Conservation (phyloP, 2,113 vertebrate species). For the Oreochromis aureus region DNA sequence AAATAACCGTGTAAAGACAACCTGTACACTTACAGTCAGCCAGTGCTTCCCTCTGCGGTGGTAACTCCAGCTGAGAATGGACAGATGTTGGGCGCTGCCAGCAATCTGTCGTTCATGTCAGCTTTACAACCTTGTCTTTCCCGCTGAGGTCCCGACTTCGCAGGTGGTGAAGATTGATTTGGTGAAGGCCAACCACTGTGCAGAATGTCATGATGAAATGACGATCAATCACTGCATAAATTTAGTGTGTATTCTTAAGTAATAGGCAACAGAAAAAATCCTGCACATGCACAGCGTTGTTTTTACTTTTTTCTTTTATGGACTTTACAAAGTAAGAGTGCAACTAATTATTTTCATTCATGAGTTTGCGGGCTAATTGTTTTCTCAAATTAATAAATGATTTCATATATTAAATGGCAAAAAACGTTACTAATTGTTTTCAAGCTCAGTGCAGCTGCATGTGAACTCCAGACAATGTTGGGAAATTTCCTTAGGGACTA, state of each 20-base stretch:
- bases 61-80: background rate
- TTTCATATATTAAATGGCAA: background rate
- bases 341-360: background rate
- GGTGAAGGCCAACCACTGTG: background rate
- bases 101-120: slow-evolving; percentile 40
- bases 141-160: background rate
- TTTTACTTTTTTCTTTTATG: background rate
- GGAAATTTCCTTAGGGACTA: background rate
- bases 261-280: background rate
- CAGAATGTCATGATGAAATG: background rate
- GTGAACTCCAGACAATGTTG: background rate
- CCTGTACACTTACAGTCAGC: background rate
- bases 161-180: slow-evolving; percentile 13
- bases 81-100: slow-evolving; percentile 28
- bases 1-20: background rate
- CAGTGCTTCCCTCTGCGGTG: background rate
- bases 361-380: background rate
- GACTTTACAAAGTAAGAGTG: background rate
- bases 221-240: background rate
- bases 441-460: background rate
- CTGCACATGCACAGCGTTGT: background rate
- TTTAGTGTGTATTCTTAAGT: background rate
- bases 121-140: slow-evolving; percentile 9
- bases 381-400: background rate
- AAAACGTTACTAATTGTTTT: background rate